Evolutionary conservation across 1,140 invertebrate species (phyloP).

Genomic region (Vanessa tameamea): DNA sequence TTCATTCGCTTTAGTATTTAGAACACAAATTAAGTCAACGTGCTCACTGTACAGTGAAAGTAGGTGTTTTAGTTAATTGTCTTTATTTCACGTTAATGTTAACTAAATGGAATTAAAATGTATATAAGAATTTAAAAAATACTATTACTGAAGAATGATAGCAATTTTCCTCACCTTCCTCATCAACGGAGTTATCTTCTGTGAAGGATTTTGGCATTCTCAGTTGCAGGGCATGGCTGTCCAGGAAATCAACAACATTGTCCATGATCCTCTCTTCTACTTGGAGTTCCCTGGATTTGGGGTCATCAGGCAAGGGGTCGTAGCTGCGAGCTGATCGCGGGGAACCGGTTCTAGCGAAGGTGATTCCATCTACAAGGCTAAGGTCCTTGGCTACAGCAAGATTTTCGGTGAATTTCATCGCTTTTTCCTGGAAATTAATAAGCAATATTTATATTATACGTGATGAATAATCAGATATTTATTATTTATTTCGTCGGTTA

Average conservation of each 20-base stretch:
- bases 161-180: constrained; percentile 80
- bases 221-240: constrained; percentile 88
- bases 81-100: no score
- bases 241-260: constrained; percentile 87
- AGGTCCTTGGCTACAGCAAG: constrained; percentile 66
- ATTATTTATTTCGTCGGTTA: no score
- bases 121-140: no score
- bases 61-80: no score
- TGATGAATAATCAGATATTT: no score
- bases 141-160: not conserved
- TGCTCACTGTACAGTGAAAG: no score
- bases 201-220: constrained; percentile 86
- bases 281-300: constrained; percentile 63
- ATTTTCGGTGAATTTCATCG: constrained; percentile 74
- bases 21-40: no score
- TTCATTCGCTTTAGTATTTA: no score
- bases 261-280: constrained; percentile 84
- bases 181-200: constrained; percentile 84
- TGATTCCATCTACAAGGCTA: constrained; percentile 60
- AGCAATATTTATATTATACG: constrained; percentile 12
- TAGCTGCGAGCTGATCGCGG: constrained; percentile 70
- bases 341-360: constrained; percentile 64
- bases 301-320: constrained; percentile 65
- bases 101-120: no score
- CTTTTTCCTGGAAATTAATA: constrained; percentile 68